Conservation (phyloP, 1,140 invertebrate species). For the Drosophila teissieri region DNA sequence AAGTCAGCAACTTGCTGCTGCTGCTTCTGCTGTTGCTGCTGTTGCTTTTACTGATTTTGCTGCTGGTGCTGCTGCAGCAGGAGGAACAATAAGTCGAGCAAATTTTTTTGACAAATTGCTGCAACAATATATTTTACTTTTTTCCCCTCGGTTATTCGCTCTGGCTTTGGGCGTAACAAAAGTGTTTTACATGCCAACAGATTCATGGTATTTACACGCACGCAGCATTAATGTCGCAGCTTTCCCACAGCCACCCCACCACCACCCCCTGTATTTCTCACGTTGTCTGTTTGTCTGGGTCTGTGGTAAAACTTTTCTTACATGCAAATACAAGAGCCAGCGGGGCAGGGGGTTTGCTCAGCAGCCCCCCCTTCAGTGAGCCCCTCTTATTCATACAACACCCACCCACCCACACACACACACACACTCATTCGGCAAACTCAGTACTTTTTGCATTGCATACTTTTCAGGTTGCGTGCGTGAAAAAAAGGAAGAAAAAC, state of each 20-base stretch:
- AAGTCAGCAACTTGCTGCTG: conserved; percentile 56
- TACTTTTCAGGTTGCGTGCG: conserved; percentile 75
- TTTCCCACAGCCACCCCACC: conserved; percentile 16
- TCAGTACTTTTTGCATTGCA: conserved; percentile 66
- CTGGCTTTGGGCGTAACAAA: conserved; percentile 78
- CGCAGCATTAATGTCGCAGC: conserved; percentile 78
- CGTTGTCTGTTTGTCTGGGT: conserved; percentile 80
- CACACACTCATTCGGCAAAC: conserved; percentile 1
- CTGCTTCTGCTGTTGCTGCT: not conserved
- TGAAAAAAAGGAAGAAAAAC: conserved; percentile 45
- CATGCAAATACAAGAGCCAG: conserved; percentile 59
- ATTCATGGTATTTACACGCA: conserved; percentile 82
- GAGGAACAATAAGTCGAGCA: conserved; percentile 68
- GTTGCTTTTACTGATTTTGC: conserved; percentile 3
- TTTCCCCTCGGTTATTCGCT: conserved; percentile 34
- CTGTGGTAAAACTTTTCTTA: conserved; percentile 78
- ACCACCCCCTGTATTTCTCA: conserved; percentile 27
- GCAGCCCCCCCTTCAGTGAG: not conserved
- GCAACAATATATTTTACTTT: conserved; percentile 70
- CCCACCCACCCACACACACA: conserved; percentile 4
- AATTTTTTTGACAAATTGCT: conserved; percentile 80
- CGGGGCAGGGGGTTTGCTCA: conserved; percentile 30
- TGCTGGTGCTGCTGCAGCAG: conserved; percentile 12
- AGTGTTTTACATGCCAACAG: conserved; percentile 82
- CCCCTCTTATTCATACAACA: not conserved